Evolutionary conservation across 1,140 invertebrate species (phyloP).

Genomic region (Tetranychus urticae): DNA sequence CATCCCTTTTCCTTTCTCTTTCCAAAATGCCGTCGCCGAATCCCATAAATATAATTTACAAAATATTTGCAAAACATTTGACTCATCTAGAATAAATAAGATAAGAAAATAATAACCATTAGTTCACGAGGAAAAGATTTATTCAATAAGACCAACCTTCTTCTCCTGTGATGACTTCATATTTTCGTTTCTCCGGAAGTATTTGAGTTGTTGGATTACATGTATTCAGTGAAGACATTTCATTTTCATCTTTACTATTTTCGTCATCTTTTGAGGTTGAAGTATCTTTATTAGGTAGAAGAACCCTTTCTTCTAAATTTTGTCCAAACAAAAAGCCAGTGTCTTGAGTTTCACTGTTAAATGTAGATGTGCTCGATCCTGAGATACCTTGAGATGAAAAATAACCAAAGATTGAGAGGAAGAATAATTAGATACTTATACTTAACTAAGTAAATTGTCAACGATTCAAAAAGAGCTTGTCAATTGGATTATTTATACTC

Average conservation of each 20-base stretch:
- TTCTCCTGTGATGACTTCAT: conserved; percentile 10
- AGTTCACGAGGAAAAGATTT: not conserved
- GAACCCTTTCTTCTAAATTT: conserved; percentile 56
- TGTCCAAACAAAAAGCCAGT: conserved; percentile 60
- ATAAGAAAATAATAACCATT: not conserved
- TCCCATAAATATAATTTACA: conserved; percentile 79
- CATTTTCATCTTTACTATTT: not conserved
- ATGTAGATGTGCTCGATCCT: no score
- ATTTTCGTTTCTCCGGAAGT: conserved; percentile 6
- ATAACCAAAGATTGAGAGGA: no score
- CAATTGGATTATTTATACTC: no score
- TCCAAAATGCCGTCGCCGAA: conserved; percentile 40
- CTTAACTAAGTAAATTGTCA: no score
- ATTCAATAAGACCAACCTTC: conserved; percentile 2
- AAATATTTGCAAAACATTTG: conserved; percentile 34
- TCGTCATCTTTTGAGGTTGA: not conserved
- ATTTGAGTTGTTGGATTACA: not conserved
- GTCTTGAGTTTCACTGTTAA: no score
- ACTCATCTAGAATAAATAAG: conserved; percentile 7
- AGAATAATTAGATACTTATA: no score
- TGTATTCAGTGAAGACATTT: not conserved
- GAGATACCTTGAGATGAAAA: no score
- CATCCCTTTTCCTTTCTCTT: conserved; percentile 64
- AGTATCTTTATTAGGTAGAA: not conserved
- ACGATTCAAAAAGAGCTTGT: no score